Conservation (phyloP, 2,113 vertebrate genomes). For the Ciconia maguari region DNA sequence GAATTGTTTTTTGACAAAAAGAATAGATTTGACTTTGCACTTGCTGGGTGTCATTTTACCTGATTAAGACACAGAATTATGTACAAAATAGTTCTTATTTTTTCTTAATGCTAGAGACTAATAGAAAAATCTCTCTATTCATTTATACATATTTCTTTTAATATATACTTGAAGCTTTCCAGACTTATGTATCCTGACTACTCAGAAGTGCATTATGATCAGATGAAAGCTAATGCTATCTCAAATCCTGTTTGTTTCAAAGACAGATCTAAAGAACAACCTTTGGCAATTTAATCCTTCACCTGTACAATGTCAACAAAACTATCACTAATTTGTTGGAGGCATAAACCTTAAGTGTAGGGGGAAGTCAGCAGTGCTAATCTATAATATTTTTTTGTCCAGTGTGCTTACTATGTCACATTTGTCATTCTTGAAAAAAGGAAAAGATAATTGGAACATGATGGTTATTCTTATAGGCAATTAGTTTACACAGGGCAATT, state of each 20-base stretch:
- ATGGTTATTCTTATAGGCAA: neutral
- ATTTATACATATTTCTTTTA: neutral
- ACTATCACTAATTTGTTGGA: neutral
- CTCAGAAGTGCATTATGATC: neutral
- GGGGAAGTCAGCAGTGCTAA: neutral
- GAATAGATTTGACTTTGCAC: neutral
- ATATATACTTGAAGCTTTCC: neutral
- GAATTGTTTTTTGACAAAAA: neutral
- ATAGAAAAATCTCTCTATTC: neutral
- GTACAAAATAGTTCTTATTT: neutral
- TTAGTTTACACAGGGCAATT: neutral
- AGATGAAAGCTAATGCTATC: neutral
- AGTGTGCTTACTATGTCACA: neutral
- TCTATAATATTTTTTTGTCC: neutral
- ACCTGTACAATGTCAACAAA: neutral
- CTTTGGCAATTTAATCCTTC: neutral
- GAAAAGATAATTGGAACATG: neutral
- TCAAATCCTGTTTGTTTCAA: neutral
- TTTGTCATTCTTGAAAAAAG: neutral
- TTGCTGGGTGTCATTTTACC: neutral
- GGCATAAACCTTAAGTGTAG: neutral
- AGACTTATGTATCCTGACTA: neutral
- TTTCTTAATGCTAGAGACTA: neutral
- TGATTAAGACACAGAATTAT: neutral
- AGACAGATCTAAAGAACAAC: neutral